Conservation (phyloP, 2,113 vertebrate genomes). For the Gopherus evgoodei region DNA sequence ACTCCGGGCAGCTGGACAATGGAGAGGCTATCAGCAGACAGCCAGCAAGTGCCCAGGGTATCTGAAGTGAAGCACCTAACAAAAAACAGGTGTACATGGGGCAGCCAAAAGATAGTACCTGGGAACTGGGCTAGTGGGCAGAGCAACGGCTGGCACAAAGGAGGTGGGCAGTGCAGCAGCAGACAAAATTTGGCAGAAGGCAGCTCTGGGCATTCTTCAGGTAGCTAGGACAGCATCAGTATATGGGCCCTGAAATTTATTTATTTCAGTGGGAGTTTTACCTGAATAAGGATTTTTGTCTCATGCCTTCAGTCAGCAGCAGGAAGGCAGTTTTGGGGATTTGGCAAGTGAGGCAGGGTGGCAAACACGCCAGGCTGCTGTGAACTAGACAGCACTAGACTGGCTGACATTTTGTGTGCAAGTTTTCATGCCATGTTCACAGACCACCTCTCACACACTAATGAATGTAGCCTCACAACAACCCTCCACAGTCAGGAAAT, state of each 20-base stretch:
- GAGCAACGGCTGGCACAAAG: neutral
- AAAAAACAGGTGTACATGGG: neutral
- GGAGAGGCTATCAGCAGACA: conserved; percentile 22
- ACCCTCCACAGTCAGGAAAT: neutral
- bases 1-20: conserved; percentile 13
- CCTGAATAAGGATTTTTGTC: neutral
- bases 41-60: neutral
- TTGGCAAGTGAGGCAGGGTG: neutral
- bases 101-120: neutral
- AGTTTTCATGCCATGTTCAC: neutral
- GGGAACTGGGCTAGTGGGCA: neutral
- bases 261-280: neutral
- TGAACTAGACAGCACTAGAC: neutral
- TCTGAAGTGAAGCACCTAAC: neutral
- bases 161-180: neutral
- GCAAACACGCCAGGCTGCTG: neutral
- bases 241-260: neutral
- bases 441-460: neutral
- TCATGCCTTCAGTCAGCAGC: neutral
- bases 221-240: neutral
- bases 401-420: neutral
- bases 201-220: neutral
- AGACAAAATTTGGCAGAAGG: neutral
- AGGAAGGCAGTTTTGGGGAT: neutral
- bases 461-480: neutral